These are phyloP conservation scores for Halcyon leucocephala DNA, from an alignment of 2,797 vertebrate genomes.

Conservation along the genomic window DNA sequence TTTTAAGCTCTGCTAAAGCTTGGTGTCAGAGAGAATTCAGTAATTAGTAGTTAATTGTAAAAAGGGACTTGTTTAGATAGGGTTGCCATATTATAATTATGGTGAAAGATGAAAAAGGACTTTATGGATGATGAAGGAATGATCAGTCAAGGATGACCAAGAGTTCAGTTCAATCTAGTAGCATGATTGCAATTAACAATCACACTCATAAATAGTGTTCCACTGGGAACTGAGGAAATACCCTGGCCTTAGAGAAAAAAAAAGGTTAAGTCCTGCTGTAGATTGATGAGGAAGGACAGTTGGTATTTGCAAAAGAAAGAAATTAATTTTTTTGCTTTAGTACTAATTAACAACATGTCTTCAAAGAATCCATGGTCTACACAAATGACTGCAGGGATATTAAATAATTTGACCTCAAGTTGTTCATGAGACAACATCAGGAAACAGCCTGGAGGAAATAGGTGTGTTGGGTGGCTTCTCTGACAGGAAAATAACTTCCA, in stretches of 20 bases:
- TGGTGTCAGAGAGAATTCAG: neutral
- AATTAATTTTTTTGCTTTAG: constrained; percentile 2
- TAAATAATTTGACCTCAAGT: neutral
- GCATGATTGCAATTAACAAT: constrained; percentile 8
- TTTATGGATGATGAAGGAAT: constrained; percentile 16
- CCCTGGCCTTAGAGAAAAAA: neutral
- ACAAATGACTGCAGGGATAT: neutral
- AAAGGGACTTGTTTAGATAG: neutral
- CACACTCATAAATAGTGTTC: neutral
- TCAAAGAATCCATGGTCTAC: neutral
- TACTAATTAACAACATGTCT: neutral
- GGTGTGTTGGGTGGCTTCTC: neutral
- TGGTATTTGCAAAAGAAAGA: constrained; percentile 24
- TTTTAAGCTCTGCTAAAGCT: neutral
- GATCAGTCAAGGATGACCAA: constrained; percentile 47
- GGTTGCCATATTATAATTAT: neutral
- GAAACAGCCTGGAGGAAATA: neutral
- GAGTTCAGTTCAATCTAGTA: neutral
- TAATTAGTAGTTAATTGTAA: constrained; percentile 4
- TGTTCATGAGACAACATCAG: neutral
- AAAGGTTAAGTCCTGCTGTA: neutral
- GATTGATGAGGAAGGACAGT: neutral
- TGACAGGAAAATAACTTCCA: neutral
- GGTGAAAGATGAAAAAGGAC: neutral
- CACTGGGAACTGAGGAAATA: neutral